phyloP scores from a whole-genome alignment of 2,113 vertebrate species.

The Alligator mississippiensis region DNA sequence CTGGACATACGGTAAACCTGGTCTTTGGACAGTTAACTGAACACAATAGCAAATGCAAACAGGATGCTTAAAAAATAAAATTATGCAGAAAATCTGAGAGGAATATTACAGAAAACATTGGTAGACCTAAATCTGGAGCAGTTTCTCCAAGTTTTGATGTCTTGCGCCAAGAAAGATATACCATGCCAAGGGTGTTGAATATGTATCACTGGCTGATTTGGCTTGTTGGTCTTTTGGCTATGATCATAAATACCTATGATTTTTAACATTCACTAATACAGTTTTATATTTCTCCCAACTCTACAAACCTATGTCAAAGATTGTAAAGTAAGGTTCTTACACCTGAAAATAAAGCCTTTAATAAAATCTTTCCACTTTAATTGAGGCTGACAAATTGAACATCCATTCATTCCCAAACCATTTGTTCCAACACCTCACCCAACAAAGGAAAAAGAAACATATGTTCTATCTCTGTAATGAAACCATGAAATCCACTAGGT shows the following conservation, averaged over 20 bases:
- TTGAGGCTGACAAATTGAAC: background rate
- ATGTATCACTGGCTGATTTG: background rate
- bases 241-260: too few relatives aligned
- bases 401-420: background rate
- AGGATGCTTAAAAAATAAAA: background rate
- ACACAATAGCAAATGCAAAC: background rate
- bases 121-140: background rate
- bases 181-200: background rate
- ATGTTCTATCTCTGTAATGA: fast-evolving
- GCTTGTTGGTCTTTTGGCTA: background rate
- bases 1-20: too few relatives aligned
- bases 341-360: background rate
- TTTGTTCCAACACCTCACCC: background rate
- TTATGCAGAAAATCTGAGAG: background rate
- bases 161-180: background rate
- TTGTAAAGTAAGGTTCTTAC: background rate
- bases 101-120: background rate
- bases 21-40: background rate
- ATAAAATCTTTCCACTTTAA: background rate
- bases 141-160: background rate
- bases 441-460: background rate
- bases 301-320: background rate
- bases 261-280: too few relatives aligned
- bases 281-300: too few relatives aligned
- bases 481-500: background rate